Evolutionary conservation across 2,113 vertebrate genomes (phyloP).

Genomic region (Conger conger): DNA sequence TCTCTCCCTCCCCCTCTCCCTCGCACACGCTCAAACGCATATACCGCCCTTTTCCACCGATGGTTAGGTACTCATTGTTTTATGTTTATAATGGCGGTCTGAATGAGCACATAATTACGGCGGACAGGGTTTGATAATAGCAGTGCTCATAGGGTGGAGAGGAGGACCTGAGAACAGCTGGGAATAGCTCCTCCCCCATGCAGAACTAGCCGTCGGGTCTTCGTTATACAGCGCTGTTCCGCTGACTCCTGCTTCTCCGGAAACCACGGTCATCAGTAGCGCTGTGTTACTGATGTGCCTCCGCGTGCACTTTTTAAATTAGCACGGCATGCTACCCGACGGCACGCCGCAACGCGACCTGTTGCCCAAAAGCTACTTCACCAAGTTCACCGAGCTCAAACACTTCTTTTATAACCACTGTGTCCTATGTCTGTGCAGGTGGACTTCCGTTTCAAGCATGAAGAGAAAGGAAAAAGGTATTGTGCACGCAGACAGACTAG

Average conservation of each 20-base stretch:
- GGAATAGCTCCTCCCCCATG: slow-evolving; percentile 53
- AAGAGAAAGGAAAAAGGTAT: neutral
- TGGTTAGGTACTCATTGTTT: neutral
- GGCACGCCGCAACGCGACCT: slow-evolving; percentile 39
- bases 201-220: slow-evolving; percentile 42
- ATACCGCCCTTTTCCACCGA: slow-evolving; percentile 9
- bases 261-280: slow-evolving; percentile 56
- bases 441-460: slow-evolving; percentile 43
- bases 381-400: slow-evolving; percentile 41
- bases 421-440: slow-evolving; percentile 43
- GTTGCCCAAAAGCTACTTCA: slow-evolving; percentile 44
- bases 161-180: slow-evolving; percentile 55
- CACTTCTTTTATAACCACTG: slow-evolving; percentile 26
- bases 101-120: slow-evolving; percentile 62
- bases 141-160: slow-evolving; percentile 37
- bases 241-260: slow-evolving; percentile 55
- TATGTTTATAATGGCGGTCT: slow-evolving; percentile 42
- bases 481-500: neutral
- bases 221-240: slow-evolving; percentile 59
- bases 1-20: neutral
- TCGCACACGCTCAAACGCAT: neutral
- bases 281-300: slow-evolving; percentile 49
- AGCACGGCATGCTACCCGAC: slow-evolving; percentile 60
- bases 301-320: slow-evolving; percentile 55
- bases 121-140: slow-evolving; percentile 51